phyloP scores from a whole-genome alignment of 2,888 invertebrate species.

The Cepaea hortensis region DNA sequence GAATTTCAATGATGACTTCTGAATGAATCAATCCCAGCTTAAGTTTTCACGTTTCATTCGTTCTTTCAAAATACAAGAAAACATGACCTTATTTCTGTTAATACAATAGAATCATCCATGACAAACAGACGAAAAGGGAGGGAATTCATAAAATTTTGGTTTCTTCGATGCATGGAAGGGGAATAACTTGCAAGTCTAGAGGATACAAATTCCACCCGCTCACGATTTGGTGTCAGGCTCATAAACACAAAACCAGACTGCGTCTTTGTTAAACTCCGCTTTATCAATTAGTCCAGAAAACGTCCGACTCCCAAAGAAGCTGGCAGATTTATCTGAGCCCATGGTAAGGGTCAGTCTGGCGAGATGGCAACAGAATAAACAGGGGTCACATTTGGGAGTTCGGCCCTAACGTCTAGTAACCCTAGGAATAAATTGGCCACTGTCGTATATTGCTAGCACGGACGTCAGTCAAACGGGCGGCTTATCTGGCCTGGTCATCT shows the following conservation, averaged over 20 bases:
- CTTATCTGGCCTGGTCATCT: conserved; percentile 28
- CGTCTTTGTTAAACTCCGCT: conserved; percentile 41
- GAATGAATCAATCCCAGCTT: neutral
- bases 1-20: conserved; percentile 15
- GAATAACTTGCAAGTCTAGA: neutral
- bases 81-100: neutral
- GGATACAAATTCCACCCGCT: neutral
- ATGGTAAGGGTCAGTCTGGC: conserved; percentile 31
- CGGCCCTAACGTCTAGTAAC: neutral
- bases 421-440: conserved; percentile 37
- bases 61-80: neutral
- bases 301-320: conserved; percentile 34
- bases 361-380: conserved; percentile 24
- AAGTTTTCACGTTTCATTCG: conserved; percentile 15
- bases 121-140: neutral
- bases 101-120: neutral
- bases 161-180: neutral
- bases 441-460: conserved; percentile 32
- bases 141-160: neutral
- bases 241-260: conserved; percentile 25
- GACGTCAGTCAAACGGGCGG: conserved; percentile 28
- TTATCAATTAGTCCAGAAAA: conserved; percentile 40
- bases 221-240: neutral
- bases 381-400: conserved; percentile 1
- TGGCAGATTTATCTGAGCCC: conserved; percentile 33